These are phyloP conservation scores for Coenobita brevimanus DNA, from an alignment of 1,140 invertebrate species.

Conservation along the genomic window DNA sequence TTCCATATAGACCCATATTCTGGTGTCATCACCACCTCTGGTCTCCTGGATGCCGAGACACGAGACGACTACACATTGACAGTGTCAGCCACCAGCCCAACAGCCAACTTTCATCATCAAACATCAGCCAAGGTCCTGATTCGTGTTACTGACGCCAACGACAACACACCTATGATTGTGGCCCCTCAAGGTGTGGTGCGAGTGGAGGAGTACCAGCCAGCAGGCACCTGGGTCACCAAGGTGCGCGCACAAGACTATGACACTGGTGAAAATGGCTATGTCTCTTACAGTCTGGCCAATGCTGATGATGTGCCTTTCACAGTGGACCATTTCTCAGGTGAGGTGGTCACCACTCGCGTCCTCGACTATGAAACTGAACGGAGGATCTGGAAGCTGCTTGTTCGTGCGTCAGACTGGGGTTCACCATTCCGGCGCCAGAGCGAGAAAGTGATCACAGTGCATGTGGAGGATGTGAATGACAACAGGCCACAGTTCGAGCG, in stretches of 20 bases:
- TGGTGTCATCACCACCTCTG: constrained; percentile 90
- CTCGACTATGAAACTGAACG: constrained; percentile 95
- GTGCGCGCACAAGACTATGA: constrained; percentile 92
- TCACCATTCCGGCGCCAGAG: constrained; percentile 90
- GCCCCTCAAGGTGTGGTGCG: constrained; percentile 76
- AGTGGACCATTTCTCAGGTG: constrained; percentile 95
- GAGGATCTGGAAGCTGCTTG: constrained; percentile 84
- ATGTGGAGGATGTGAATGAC: constrained; percentile 91
- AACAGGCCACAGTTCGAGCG: constrained; percentile 84
- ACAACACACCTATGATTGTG: constrained; percentile 93
- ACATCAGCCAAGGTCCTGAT: constrained; percentile 92
- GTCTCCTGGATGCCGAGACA: constrained; percentile 89
- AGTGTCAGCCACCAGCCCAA: constrained; percentile 89
- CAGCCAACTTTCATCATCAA: constrained; percentile 83
- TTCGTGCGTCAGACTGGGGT: constrained; percentile 96
- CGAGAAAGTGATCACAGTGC: constrained; percentile 88
- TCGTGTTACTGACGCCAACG: constrained; percentile 90
- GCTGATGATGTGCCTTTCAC: constrained; percentile 92
- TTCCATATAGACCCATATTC: constrained; percentile 91
- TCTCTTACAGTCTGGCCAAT: constrained; percentile 95
- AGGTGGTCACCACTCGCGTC: constrained; percentile 85
- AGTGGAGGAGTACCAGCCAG: constrained; percentile 88
- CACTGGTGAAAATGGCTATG: constrained; percentile 93
- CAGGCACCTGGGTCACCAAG: constrained; percentile 86
- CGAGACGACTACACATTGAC: constrained; percentile 91